Conservation (phyloP, 2,113 vertebrate species). For the Podiceps cristatus region DNA sequence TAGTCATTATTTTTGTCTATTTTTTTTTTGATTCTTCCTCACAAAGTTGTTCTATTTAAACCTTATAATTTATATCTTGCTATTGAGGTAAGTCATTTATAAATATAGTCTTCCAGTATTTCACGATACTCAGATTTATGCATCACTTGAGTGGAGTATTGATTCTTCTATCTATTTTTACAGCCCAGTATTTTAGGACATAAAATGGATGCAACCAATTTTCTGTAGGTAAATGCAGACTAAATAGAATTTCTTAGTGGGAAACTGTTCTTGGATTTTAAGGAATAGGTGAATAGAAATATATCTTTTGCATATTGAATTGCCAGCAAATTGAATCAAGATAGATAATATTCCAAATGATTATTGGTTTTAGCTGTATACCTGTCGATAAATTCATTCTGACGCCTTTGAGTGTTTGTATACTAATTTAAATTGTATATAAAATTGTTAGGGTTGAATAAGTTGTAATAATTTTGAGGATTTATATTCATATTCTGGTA, state of each 20-base stretch:
- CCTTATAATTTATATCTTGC: background rate
- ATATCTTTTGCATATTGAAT: background rate
- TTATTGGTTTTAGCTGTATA: background rate
- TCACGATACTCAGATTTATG: constrained; percentile 1
- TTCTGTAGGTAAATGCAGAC: background rate
- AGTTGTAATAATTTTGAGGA: background rate
- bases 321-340: background rate
- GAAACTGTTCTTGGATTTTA: background rate
- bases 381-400: background rate
- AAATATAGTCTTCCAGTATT: background rate
- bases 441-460: background rate
- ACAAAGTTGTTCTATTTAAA: background rate
- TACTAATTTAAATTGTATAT: background rate
- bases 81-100: background rate
- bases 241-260: background rate
- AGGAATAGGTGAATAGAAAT: background rate
- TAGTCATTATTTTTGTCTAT: background rate
- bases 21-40: too few relatives aligned
- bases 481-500: background rate
- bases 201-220: background rate
- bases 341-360: background rate
- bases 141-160: constrained; percentile 20
- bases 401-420: background rate
- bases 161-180: constrained; percentile 25
- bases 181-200: background rate